phyloP scores from a whole-genome alignment of 2,888 invertebrate genomes.

The Cryptocephalus primarius region DNA sequence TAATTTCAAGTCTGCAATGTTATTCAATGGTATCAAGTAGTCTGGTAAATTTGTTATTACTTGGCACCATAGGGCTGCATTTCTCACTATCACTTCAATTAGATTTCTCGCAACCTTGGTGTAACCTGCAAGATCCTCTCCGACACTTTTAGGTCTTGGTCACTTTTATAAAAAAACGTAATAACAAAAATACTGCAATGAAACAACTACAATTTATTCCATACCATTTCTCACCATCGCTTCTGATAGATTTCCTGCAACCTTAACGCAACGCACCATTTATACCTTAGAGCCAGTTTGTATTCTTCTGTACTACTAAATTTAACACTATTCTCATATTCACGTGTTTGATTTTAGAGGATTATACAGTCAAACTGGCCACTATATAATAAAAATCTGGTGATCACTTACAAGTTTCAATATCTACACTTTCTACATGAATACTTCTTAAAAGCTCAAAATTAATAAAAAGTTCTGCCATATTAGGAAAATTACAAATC shows the following conservation, averaged over 20 bases:
- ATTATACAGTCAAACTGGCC: slow-evolving; percentile 85
- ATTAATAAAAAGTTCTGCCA: not conserved
- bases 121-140: slow-evolving; percentile 59
- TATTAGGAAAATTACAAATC: no score
- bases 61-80: slow-evolving; percentile 74
- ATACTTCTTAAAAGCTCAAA: slow-evolving; percentile 55
- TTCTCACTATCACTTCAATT: slow-evolving; percentile 59
- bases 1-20: not conserved
- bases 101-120: slow-evolving; percentile 56
- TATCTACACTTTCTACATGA: slow-evolving; percentile 64
- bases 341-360: slow-evolving; percentile 70
- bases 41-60: slow-evolving; percentile 41
- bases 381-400: slow-evolving; percentile 36
- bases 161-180: no score
- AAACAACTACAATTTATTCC: no score
- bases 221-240: slow-evolving; percentile 62
- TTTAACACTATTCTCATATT: slow-evolving; percentile 56
- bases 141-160: no score
- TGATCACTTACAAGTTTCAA: slow-evolving; percentile 52
- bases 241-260: slow-evolving; percentile 56
- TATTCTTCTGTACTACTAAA: slow-evolving; percentile 57
- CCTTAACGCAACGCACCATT: slow-evolving; percentile 59
- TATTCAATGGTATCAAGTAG: no score
- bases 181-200: no score
- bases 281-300: slow-evolving; percentile 47